Percentiles rank a stretch among this genome's conserved stretches.
These are phyloP conservation scores for Phaethornis superciliosus DNA, from an alignment of 2,113 vertebrate genomes.

Conservation along the genomic window DNA sequence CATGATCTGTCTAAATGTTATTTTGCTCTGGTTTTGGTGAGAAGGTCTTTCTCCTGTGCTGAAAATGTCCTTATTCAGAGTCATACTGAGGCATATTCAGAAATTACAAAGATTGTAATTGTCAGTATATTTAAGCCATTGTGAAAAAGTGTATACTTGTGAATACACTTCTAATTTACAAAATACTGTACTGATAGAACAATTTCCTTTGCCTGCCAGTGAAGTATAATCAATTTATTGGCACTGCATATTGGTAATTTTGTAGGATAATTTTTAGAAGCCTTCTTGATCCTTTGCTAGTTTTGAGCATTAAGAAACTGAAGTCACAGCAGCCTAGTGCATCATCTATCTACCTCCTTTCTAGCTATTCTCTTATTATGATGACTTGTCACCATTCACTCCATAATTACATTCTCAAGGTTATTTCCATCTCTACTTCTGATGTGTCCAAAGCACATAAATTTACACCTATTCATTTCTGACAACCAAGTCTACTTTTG, in stretches of 20 bases:
- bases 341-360: slow-evolving; percentile 31
- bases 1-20: not conserved
- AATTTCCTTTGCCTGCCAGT: not conserved
- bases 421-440: slow-evolving; percentile 45
- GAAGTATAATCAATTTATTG: slow-evolving; percentile 14
- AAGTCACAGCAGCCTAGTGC: slow-evolving; percentile 31
- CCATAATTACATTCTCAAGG: slow-evolving; percentile 54
- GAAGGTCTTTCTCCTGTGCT: not conserved
- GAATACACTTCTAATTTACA: not conserved
- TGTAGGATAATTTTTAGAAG: not conserved
- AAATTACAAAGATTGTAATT: not conserved
- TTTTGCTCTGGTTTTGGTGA: not conserved
- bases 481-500: slow-evolving; percentile 36
- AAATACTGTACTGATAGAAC: not conserved
- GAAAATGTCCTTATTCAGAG: not conserved
- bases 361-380: not conserved
- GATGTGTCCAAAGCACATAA: slow-evolving; percentile 27
- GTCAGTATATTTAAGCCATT: not conserved
- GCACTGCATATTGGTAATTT: slow-evolving; percentile 6
- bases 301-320: slow-evolving; percentile 4
- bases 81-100: not conserved
- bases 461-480: slow-evolving; percentile 56
- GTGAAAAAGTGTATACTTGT: not conserved
- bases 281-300: not conserved
- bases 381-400: slow-evolving; percentile 41